Evolutionary conservation across 2,797 vertebrate genomes (phyloP), one percentile per base, ranked within the genome.

Genomic region (Atherinosoma microstoma): DNA sequence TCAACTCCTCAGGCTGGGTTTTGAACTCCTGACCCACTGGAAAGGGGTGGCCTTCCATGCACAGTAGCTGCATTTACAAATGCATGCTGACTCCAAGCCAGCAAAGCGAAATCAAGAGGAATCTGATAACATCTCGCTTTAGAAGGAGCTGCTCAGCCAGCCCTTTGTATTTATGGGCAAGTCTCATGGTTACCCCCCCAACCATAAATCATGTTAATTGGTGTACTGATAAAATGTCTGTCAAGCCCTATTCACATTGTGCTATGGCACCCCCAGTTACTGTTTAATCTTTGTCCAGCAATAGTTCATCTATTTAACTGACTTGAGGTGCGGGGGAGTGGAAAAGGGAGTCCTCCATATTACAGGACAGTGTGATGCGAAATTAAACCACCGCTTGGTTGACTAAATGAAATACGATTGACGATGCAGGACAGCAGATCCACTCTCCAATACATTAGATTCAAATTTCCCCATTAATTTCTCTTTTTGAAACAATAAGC

Each of bases 161-260:
- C 65, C 79, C 87, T 93, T 93, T 93, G 93, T 94, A 90, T 93
- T 93, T 92, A 90, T 93, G 90, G 88, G 83, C 83, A 83, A 85
- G 87, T 89, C 89, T 85, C 76, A 75, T 85, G 85, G 82, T 89
- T 87, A 84, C 78, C 87, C 85, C 85, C 78, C 83, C 67, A 24
- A 83, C 90, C 93, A 93, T 94, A 94, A 94, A 94, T 95, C 92
- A 94, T 92, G 90, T 91, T 94, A 93, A 94, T 93, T 94, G 91
- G 91, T 91, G 93, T 87, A 92, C 91, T 92, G 92, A 94, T 94
- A 93, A 93, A 93, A 91, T 84, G 90, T 89, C 89, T 90, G 89
- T 90, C 89, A 92, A 83, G 79, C 67, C 61, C 88, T 78, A 81
- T 91, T 92, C 89, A 87, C 85, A 86, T 70, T 78, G 84, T 76